These are phyloP conservation scores for Eristalinus aeneus DNA, from an alignment of 2,888 invertebrate genomes.

Conservation along the genomic window DNA sequence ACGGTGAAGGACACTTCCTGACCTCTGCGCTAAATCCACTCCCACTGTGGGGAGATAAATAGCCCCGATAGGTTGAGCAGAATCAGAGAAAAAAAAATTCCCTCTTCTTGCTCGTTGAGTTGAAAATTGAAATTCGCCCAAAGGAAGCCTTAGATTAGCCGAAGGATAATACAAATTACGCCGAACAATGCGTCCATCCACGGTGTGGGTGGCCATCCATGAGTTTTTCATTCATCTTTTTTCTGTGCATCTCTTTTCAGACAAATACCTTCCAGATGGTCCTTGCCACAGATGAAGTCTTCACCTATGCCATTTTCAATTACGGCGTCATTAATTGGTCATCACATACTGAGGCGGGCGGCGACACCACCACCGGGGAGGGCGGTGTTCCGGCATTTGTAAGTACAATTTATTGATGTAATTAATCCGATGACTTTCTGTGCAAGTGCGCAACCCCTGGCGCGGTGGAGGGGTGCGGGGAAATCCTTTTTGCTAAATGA, in stretches of 20 bases:
- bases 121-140: conserved; percentile 24
- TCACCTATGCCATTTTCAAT: conserved; percentile 97
- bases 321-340: conserved; percentile 96
- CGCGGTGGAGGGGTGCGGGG: neutral
- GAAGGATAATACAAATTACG: conserved; percentile 20
- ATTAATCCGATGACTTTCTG: conserved; percentile 47
- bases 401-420: conserved; percentile 80
- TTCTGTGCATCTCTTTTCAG: conserved; percentile 81
- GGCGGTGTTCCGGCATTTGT: conserved; percentile 94
- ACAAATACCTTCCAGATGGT: conserved; percentile 98
- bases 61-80: conserved; percentile 14
- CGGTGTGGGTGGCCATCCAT: neutral
- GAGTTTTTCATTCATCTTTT: neutral
- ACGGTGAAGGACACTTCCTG: conserved; percentile 18
- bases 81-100: neutral
- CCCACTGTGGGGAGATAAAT: conserved; percentile 12
- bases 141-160: conserved; percentile 29
- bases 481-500: conserved; percentile 52
- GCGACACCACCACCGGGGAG: conserved; percentile 92
- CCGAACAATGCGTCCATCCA: neutral
- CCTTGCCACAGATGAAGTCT: conserved; percentile 94
- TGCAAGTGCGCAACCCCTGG: neutral
- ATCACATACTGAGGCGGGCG: conserved; percentile 94
- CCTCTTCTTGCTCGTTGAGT: neutral
- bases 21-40: conserved; percentile 22